Percentiles rank a stretch among this genome's conserved stretches.
Evolutionary conservation across 35 echinoderm and acorn worm species (phyloP).

Genomic region (Anneissia japonica): DNA sequence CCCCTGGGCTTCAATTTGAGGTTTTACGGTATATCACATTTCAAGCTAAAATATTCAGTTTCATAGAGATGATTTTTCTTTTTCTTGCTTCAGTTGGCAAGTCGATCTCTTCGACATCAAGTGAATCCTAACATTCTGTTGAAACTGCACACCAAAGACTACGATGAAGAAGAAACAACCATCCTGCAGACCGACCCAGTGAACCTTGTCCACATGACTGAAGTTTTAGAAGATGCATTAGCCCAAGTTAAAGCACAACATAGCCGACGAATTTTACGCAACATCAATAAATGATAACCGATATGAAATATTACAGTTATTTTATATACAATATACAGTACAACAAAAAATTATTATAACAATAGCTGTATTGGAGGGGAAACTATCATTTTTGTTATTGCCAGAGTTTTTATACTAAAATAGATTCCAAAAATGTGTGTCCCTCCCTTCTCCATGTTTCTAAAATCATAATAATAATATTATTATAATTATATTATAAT

Average conservation of each 20-base stretch:
- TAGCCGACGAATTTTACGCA: conserved; percentile 81
- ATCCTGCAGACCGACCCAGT: conserved; percentile 88
- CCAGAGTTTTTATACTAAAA: too few relatives aligned
- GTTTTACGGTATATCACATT: too few relatives aligned
- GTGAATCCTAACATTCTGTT: conserved; percentile 62
- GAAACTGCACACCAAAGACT: conserved; percentile 90
- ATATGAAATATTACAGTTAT: not conserved
- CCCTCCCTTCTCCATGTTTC: too few relatives aligned
- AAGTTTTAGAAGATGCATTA: conserved; percentile 80
- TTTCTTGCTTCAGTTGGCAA: conserved; percentile 67
- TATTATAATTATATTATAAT: too few relatives aligned
- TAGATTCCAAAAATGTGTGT: too few relatives aligned
- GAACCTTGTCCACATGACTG: conserved; percentile 87
- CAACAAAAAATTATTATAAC: not conserved
- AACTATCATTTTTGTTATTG: too few relatives aligned
- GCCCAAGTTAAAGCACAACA: conserved; percentile 90
- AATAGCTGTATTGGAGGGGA: too few relatives aligned
- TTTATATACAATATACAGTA: not conserved
- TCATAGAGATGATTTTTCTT: conserved; percentile 4
- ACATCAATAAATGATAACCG: conserved; percentile 81
- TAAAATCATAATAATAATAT: too few relatives aligned
- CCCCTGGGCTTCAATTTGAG: too few relatives aligned
- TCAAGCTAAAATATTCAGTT: too few relatives aligned
- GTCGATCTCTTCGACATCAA: conserved; percentile 82
- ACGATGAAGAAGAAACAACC: conserved; percentile 34